Percentiles rank a stretch among this genome's conserved stretches.
Evolutionary conservation across 2,113 vertebrate species (phyloP).

Genomic region (Nycticebus coucang): DNA sequence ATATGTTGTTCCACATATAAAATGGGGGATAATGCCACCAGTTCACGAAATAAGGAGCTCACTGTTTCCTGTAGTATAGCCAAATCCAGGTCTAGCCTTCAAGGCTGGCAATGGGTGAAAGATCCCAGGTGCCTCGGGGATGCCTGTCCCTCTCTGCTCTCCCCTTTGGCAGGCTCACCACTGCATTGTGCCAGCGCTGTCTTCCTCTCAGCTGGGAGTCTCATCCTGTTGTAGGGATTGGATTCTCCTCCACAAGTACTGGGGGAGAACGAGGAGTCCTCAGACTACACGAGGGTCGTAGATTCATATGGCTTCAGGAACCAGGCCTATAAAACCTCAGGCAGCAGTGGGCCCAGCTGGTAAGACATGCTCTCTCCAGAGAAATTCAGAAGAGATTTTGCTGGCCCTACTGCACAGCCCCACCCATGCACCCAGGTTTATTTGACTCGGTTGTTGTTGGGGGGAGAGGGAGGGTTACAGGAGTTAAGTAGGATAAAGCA

Average conservation of each 20-base stretch:
- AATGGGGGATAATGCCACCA: too few relatives aligned
- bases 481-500: not conserved
- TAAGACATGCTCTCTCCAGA: not conserved
- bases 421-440: fast-evolving
- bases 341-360: not conserved
- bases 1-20: not conserved
- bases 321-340: not conserved
- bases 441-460: not conserved
- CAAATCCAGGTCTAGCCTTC: not conserved
- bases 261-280: not conserved
- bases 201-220: not conserved
- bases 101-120: not conserved
- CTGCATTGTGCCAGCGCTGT: fast-evolving
- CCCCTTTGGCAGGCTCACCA: not conserved
- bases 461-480: fast-evolving
- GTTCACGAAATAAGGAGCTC: not conserved
- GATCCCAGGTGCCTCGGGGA: too few relatives aligned
- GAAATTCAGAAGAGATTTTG: not conserved
- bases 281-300: not conserved
- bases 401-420: not conserved
- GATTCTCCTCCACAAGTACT: not conserved
- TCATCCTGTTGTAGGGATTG: not conserved
- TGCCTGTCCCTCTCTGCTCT: not conserved
- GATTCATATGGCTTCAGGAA: not conserved
- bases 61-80: not conserved